A percentile compares a stretch with the other conserved stretches of the same genome.
phyloP scores from a whole-genome alignment of 2,113 vertebrate species.

The Pseudorectes ferrugineus region DNA sequence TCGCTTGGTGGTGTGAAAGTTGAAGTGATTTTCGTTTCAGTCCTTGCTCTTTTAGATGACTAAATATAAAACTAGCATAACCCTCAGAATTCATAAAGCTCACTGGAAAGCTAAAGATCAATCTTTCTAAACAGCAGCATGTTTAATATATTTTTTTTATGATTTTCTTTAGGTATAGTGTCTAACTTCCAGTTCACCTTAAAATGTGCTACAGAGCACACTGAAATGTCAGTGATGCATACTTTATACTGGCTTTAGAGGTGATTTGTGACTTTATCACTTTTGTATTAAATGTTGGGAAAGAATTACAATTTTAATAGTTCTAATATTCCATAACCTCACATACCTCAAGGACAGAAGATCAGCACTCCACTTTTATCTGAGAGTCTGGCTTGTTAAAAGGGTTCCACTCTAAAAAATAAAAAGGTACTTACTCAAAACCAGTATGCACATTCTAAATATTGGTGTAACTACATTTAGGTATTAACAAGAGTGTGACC shows the following conservation, averaged over 20 bases:
- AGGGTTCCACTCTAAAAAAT: neutral
- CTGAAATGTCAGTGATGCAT: neutral
- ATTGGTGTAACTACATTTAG: neutral
- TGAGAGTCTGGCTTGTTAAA: neutral
- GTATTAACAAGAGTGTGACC: neutral
- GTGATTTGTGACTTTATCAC: neutral
- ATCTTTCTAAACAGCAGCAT: conserved; percentile 7
- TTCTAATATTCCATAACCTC: neutral
- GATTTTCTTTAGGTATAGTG: neutral
- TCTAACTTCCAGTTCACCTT: neutral
- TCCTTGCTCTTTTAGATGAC: neutral
- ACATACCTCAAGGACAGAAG: neutral
- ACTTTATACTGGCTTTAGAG: neutral
- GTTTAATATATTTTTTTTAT: neutral
- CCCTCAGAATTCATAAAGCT: neutral
- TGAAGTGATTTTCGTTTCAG: conserved; percentile 9
- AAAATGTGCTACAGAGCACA: neutral
- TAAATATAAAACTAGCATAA: neutral
- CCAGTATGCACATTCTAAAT: neutral
- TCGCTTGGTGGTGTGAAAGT: neutral
- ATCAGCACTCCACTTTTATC: neutral
- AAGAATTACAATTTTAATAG: neutral
- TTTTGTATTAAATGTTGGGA: neutral
- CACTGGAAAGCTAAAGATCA: neutral
- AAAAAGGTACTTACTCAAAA: neutral